Evolutionary conservation across 2,888 invertebrate genomes (phyloP), one percentile per base, ranked within the genome.

Genomic region (Plebejus melissa): DNA sequence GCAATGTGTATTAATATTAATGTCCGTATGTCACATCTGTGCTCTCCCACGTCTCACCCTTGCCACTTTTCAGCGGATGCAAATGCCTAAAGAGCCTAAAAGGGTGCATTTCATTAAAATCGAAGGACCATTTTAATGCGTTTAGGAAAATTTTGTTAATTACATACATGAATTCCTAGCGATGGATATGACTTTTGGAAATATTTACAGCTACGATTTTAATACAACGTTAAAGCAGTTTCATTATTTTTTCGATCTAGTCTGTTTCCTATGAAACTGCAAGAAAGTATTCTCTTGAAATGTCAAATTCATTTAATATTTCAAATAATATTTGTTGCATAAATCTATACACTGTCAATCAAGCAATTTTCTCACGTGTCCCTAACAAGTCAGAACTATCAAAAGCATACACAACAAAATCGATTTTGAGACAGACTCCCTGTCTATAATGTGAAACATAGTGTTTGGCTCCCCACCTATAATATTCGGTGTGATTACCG

Each of bases 41-140:
- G 32, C 32, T 32, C 13, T 65, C 65, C 32, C 65, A 65, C 65
- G 65, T 16, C 32, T 65, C 32, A 65, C 65, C 36, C 32, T 36
- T 65, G 5, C 65, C 65, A 65, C 65, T 65, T 60, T 60, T 60
- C 28, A 60, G 60, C 28, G 11, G 28, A 60, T 60, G 60, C 65
- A 65, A 65, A 65, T 65, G 32, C 32, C 65, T 32, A 32, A 13
- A 36, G 65, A 65, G 65, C 65, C 32, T 32, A 13, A 65, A 65
- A 65, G 65, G 65, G 65, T 65, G 65, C 65, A 65, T 65, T 65
- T 65, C 32, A 65, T 65, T 65, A 65, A 32, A 54, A 54, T 54
- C 5, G 6, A 65, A 32, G 32, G 65, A 5, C 32, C 65, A 65
- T 32, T 65, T 65, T 65, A 65, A 65, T 65, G 65, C 65, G 65